A percentile compares a stretch with the other conserved stretches of the same genome.
Evolutionary conservation across 2,888 invertebrate genomes (phyloP).

Genomic region (Adelphocoris suturalis): DNA sequence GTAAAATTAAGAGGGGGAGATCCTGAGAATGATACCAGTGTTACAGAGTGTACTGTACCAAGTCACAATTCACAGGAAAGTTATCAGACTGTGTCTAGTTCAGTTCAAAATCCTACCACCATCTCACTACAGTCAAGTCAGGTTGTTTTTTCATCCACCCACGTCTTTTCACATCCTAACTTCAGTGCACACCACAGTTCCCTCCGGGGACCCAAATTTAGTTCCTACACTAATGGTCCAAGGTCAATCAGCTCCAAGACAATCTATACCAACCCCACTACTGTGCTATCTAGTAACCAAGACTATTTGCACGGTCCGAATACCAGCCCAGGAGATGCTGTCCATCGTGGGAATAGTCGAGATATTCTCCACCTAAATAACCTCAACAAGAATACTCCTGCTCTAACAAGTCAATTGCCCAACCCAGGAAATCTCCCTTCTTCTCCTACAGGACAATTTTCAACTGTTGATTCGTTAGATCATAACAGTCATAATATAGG

Average conservation of each 20-base stretch:
- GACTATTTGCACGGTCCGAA: not conserved
- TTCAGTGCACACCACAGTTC: not conserved
- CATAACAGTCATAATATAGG: conserved; percentile 11
- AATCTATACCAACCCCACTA: conserved; percentile 52
- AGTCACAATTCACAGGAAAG: not conserved
- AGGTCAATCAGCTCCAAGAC: not conserved
- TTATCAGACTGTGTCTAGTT: conserved; percentile 5
- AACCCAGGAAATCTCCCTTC: not conserved
- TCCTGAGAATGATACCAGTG: not conserved
- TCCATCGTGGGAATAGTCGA: not conserved
- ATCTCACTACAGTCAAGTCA: not conserved
- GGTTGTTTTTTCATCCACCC: not conserved
- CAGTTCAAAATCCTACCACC: not conserved
- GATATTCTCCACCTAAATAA: conserved; percentile 13
- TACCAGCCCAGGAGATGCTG: not conserved
- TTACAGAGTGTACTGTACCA: not conserved
- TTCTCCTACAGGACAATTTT: conserved; percentile 1
- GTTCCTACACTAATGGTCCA: not conserved
- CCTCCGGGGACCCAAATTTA: not conserved
- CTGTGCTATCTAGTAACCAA: conserved; percentile 28
- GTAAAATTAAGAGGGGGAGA: not conserved
- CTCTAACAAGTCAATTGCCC: not conserved
- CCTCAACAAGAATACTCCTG: not conserved
- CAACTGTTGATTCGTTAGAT: conserved; percentile 7
- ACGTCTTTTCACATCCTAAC: conserved; percentile 46